Base-by-base conservation (phyloP, 2,797 vertebrate species). In the Naso thynnoides region DNA sequence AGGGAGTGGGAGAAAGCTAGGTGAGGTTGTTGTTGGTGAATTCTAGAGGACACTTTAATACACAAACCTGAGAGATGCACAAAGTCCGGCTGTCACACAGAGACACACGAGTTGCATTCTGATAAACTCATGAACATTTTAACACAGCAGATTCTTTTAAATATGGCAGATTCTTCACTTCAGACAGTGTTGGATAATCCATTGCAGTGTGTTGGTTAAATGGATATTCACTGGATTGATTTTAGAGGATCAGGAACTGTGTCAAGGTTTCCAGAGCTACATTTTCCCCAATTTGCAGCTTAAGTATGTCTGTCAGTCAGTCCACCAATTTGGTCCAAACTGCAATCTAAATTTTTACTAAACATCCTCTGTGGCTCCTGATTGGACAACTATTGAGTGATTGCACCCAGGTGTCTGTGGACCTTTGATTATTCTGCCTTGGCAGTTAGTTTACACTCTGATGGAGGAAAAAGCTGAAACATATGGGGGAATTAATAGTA, bases 11-110 rank as follows among this genome's bases (percentile, higher is more conserved):
- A 11, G 41, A n/a, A 60, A 44, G 62, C 86, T 76, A 83, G 79
- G 89, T 78, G 71, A 78, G 77, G 73, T 56, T 70, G 72, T 55
- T 62, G 57, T 54, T 84, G 79, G 69, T 83, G 59, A 73, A 76
- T 80, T 82, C 50, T 71, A 79, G 77, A 85, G 81, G 82, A 83
- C 85, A 67, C 76, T 78, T 74, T 45, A 55, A 67, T 71, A 80
- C 33, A 38, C 44, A 61, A 21, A 53, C 60, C 65, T 47, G 55
- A 49, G 64, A 55, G 63, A 72, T 54, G 55, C 58, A 57, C 72
- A 60, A 56, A 60, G 49, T 65, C 66, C 47, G 39, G 21, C 60
- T 72, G 66, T 64, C 54, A 44, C 55, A 53, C 48, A 41, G 11
- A 67, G 50, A 59, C 19, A 33, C n/a, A 31, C n/a, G 52, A 70